Evolutionary conservation across 2,888 invertebrate species (phyloP), one percentile per base, ranked within the genome.

Genomic region (Apantesis nais): DNA sequence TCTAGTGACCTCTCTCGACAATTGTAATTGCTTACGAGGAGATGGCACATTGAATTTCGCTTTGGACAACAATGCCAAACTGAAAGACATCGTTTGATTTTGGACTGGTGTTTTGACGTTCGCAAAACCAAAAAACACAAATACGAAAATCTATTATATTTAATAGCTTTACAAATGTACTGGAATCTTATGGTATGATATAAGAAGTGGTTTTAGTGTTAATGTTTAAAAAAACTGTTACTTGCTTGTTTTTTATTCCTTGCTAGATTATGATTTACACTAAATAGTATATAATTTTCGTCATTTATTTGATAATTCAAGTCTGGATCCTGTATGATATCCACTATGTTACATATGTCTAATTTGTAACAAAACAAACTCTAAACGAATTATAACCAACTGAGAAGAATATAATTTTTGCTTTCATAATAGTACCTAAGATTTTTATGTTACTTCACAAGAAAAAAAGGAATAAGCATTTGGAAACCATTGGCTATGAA

Each of bases 381-480:
- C 16, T 19, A 4, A 44, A 3, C 16, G 19, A 5, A 19, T 44
- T 44, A 19, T 44, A 5, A 39, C 44, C 44, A 5, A 44, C 44
- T 19, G 44, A 1, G 0, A 0, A 16, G 16, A 19, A 19, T 0
- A 0, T 16, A 16, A 14, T 11, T 11, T 41, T 16, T 5, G 3
- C 19, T 44, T 44, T 16, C 19, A 16, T 44, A 41, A 3, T 34
- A 34, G 34, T n/a, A n/a, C n/a, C n/a, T n/a, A n/a, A 34, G 34
- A 34, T 34, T 34, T 34, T 34, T 34, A 34, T 34, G 34, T 34
- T 34, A 34, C 2, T 34, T 34, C 34, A 34, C 34, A 34, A 34
- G n/a, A 34, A 34, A 34, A 34, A 34, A 34, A 34, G 34, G 34
- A 34, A 34, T 34, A 34, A 2, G 34, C 34, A 34, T 5, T 34